Base-by-base conservation (phyloP, 1,140 invertebrate species). In the Sycobia sp. region DNA sequence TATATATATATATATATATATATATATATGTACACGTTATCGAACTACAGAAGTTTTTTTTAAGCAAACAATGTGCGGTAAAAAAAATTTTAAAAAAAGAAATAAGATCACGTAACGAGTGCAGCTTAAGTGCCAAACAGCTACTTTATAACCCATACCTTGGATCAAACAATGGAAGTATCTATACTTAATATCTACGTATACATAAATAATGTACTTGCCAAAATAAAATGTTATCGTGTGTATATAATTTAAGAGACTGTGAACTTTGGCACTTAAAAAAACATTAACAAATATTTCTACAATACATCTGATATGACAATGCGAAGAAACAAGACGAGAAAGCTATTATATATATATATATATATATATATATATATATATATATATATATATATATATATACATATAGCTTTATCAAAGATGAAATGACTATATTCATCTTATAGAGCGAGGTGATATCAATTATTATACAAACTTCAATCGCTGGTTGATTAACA, bases 141-240 rank as follows among this genome's bases (percentile, higher is more conserved):
- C 34, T 55, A 65, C 51, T 34, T 56, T 60, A 55, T 60, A 55
- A 65, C 25, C 43, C 46, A 38, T 60, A n/a, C n/a, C 22, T 36
- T 60, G 60, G 39, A 65, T 47, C 63, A 65, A 65, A 65, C 57
- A 60, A 65, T 65, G 57, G 56, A 65, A 65, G 57, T 65, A 65
- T 60, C 44, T 65, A 39, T 39, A 65, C 49, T 60, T 60, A 65
- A 55, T 60, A 55, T 27, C 34, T 49, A 65, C 27, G 32, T 60
- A 60, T 60, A 55, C n/a, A 34, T 47, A 43, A n/a, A 59, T 55
- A 39, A 65, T 65, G 51, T 60, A 60, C 43, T 59, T 60, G 57
- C 51, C 51, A 54, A 65, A 65, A 59, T 55, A 32, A 65, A 43
- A 44, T 39, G 23, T 39, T 60, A 53, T 49, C 46, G 16, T 57